Evolutionary conservation across 2,888 invertebrate species (phyloP).

Genomic region (Leucophenga montana): DNA sequence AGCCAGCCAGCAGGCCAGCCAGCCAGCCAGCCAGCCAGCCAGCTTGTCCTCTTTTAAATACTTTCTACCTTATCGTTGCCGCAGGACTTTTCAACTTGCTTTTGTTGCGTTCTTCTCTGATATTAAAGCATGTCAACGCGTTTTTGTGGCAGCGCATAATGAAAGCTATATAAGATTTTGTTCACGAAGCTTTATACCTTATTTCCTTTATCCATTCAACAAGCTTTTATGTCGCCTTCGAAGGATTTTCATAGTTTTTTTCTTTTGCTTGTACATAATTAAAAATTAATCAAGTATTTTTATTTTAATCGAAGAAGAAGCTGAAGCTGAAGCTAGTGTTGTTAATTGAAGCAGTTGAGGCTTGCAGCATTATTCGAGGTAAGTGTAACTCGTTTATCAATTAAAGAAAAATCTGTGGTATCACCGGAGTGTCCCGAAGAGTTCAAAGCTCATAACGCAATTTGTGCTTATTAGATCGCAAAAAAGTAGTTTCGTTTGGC

Average conservation of each 20-base stretch:
- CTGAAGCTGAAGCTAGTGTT: no score
- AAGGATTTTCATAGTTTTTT: neutral
- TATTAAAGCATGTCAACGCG: slow-evolving; percentile 61
- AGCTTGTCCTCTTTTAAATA: neutral
- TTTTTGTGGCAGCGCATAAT: slow-evolving; percentile 41
- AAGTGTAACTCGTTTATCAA: no score
- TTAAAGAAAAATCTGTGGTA: no score
- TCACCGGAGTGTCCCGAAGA: no score
- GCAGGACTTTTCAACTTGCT: neutral
- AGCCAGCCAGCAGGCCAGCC: neutral
- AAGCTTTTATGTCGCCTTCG: neutral
- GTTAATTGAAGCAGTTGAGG: no score
- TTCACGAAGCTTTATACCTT: slow-evolving; percentile 5
- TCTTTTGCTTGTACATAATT: slow-evolving; percentile 1
- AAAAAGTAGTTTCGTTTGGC: no score
- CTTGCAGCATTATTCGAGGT: no score
- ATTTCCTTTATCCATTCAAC: slow-evolving; percentile 42
- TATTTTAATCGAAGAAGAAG: neutral
- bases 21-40: neutral
- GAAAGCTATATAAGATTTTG: slow-evolving; percentile 41
- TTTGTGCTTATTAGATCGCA: no score
- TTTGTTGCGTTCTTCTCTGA: slow-evolving; percentile 51
- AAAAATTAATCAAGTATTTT: slow-evolving; percentile 13
- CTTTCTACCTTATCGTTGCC: neutral
- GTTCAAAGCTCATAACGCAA: no score